Conservation (phyloP, 2,797 vertebrate species). For the Psittacula echo region DNA sequence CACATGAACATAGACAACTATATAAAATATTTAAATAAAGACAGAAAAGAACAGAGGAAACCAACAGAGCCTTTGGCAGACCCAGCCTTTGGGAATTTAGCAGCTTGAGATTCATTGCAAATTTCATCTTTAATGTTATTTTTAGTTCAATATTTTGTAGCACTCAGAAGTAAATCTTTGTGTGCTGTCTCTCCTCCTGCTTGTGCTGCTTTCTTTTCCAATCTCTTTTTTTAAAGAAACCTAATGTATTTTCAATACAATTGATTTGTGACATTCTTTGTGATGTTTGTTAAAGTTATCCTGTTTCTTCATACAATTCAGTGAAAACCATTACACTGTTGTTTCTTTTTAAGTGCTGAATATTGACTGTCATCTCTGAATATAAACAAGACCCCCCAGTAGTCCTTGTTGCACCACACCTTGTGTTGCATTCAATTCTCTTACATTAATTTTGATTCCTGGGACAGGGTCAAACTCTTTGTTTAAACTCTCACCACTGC, state of each 20-base stretch:
- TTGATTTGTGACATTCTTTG: constrained; percentile 73
- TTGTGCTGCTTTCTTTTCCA: constrained; percentile 53
- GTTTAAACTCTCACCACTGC: background rate
- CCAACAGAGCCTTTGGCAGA: constrained; percentile 82
- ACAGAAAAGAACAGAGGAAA: constrained; percentile 83
- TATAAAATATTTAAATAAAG: constrained; percentile 96
- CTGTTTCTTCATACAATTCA: constrained; percentile 19
- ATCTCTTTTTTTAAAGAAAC: constrained; percentile 69
- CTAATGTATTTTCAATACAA: constrained; percentile 78
- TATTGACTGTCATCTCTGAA: constrained; percentile 39
- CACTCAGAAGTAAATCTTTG: constrained; percentile 81
- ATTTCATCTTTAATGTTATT: constrained; percentile 86
- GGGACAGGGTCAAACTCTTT: background rate
- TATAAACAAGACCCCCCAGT: background rate
- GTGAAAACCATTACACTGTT: background rate
- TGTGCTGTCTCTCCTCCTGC: constrained; percentile 66
- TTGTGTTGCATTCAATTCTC: background rate
- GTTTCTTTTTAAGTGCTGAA: constrained; percentile 37
- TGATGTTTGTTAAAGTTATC: constrained; percentile 51
- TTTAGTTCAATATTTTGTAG: constrained; percentile 85
- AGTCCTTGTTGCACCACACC: background rate
- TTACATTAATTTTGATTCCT: background rate
- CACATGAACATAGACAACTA: constrained; percentile 88
- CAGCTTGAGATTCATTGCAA: constrained; percentile 84
- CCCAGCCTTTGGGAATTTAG: constrained; percentile 82